Evolutionary conservation across 2,113 vertebrate genomes (phyloP).

Genomic region (Sapayoa aenigma): DNA sequence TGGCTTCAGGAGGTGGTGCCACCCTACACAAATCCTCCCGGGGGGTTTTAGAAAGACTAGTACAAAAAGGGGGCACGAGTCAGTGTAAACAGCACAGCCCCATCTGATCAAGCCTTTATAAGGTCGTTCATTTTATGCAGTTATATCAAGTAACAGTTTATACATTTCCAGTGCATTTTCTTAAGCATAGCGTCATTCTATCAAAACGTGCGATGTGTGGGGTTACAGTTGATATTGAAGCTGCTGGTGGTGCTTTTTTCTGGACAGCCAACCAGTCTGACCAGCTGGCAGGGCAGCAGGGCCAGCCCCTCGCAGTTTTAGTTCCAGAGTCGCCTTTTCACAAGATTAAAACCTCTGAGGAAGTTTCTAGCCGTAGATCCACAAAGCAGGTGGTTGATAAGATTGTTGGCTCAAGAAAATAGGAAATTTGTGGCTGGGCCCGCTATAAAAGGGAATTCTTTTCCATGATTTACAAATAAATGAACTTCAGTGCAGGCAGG

Average conservation of each 20-base stretch:
- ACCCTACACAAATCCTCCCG: not conserved
- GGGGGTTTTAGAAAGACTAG: not conserved
- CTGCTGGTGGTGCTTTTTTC: not conserved
- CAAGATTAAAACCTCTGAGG: not conserved
- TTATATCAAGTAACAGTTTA: accelerated
- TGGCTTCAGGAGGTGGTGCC: not conserved
- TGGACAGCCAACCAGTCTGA: not conserved
- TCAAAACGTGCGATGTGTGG: not conserved
- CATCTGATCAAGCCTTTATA: not conserved
- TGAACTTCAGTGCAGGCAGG: not conserved
- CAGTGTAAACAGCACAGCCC: not conserved
- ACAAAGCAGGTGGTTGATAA: constrained; percentile 41
- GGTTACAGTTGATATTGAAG: not conserved
- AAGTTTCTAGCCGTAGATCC: not conserved
- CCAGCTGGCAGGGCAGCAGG: not conserved
- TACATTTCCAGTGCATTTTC: not conserved
- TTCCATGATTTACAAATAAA: constrained; percentile 42
- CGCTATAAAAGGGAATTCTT: constrained; percentile 24
- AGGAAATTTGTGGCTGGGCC: constrained; percentile 16
- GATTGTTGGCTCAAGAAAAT: constrained; percentile 41
- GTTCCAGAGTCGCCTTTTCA: not conserved
- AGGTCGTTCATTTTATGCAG: not conserved
- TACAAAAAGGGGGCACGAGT: accelerated
- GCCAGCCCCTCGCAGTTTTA: not conserved
- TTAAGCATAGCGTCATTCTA: not conserved